These are phyloP conservation scores for Nothobranchius furzeri DNA, from an alignment of 2,113 vertebrate genomes.

Conservation along the genomic window DNA sequence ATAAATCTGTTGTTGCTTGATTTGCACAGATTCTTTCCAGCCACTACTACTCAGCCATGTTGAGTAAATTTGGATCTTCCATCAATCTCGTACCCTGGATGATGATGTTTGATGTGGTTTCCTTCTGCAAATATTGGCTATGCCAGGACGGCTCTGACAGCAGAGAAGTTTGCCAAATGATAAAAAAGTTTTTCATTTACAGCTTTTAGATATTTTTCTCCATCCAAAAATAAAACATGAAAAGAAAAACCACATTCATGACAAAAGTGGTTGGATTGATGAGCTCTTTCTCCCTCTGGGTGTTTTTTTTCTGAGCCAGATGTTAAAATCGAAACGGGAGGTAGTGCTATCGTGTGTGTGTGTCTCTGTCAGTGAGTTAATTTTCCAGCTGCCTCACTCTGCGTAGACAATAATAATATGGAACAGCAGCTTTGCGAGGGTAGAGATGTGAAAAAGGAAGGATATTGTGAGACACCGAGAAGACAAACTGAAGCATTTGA, in stretches of 20 bases:
- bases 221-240: background rate
- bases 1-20: too few relatives aligned
- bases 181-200: background rate
- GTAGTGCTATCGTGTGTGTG: slow-evolving; percentile 16
- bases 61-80: too few relatives aligned
- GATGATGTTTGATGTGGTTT: too few relatives aligned
- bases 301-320: slow-evolving; percentile 12
- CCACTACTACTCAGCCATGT: too few relatives aligned
- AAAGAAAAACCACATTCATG: background rate
- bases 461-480: slow-evolving; percentile 6
- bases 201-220: background rate
- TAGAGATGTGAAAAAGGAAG: slow-evolving; percentile 17
- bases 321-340: slow-evolving; percentile 37
- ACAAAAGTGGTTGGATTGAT: background rate
- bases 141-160: too few relatives aligned
- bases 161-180: too few relatives aligned
- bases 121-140: too few relatives aligned
- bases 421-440: slow-evolving; percentile 34
- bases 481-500: slow-evolving; percentile 5
- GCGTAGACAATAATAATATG: slow-evolving; percentile 51
- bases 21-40: too few relatives aligned
- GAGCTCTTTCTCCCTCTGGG: background rate
- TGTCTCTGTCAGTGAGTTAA: slow-evolving; percentile 18
- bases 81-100: too few relatives aligned
- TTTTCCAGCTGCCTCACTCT: slow-evolving; percentile 46